phyloP scores from a whole-genome alignment of 2,113 vertebrate genomes.

The Carassius gibelio region DNA sequence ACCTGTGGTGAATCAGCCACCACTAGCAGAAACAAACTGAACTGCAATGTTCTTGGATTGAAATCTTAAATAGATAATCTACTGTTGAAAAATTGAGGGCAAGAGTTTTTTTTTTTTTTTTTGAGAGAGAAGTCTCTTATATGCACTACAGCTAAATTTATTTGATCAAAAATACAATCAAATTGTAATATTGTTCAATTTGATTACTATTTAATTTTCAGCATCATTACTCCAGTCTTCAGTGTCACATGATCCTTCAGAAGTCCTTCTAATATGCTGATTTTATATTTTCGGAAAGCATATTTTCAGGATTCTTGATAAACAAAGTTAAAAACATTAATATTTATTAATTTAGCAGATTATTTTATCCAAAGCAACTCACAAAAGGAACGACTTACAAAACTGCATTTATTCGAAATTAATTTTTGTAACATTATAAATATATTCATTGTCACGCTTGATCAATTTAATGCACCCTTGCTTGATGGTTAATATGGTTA shows the following conservation, averaged over 20 bases:
- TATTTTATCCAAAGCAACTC: too few relatives aligned
- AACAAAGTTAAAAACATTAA: background rate
- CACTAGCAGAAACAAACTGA: background rate
- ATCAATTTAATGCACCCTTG: too few relatives aligned
- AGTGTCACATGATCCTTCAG: background rate
- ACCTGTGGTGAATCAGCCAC: background rate
- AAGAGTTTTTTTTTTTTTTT: background rate
- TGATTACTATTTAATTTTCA: background rate
- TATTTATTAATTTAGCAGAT: too few relatives aligned
- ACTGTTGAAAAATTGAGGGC: background rate
- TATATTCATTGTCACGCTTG: too few relatives aligned
- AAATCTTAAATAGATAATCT: background rate
- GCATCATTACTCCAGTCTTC: background rate
- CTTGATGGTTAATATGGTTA: too few relatives aligned
- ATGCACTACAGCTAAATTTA: background rate
- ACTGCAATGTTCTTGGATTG: background rate
- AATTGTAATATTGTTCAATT: background rate
- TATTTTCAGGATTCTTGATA: background rate
- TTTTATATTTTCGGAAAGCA: background rate
- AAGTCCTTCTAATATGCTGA: background rate
- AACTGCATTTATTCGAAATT: background rate
- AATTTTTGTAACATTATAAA: too few relatives aligned
- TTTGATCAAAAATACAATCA: background rate
- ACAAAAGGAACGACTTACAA: too few relatives aligned
- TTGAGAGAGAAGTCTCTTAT: background rate